Conservation (phyloP, 2,797 vertebrate species). For the Coreius guichenoti region DNA sequence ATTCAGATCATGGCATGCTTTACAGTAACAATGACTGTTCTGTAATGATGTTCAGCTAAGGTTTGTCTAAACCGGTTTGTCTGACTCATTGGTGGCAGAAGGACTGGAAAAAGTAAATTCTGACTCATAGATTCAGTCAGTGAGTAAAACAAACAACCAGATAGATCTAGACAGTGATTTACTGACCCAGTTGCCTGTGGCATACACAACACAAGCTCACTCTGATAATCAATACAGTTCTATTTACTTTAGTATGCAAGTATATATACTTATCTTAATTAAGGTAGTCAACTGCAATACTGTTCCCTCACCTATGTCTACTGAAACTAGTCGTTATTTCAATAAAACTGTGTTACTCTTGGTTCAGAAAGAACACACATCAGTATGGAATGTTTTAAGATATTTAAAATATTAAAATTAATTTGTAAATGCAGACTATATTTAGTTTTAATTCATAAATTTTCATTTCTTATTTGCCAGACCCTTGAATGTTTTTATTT, state of each 20-base stretch:
- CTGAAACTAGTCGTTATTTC: background rate
- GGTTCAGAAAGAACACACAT: background rate
- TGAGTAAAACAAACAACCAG: background rate
- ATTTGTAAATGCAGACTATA: background rate
- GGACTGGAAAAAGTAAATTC: slow-evolving; percentile 4
- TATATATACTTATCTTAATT: slow-evolving; percentile 12
- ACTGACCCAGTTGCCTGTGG: background rate
- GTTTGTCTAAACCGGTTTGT: slow-evolving; percentile 17
- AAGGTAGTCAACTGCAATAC: background rate
- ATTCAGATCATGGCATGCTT: background rate
- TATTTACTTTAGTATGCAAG: slow-evolving; percentile 19
- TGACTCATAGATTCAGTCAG: slow-evolving; percentile 17
- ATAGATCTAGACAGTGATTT: background rate
- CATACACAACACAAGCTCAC: background rate
- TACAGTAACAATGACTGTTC: background rate
- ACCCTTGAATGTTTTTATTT: background rate
- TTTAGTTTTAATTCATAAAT: background rate
- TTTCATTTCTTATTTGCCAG: background rate
- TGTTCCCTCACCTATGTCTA: background rate
- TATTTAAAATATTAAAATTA: background rate
- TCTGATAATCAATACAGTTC: slow-evolving; percentile 33
- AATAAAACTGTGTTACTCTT: background rate
- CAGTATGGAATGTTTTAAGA: background rate
- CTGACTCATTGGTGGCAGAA: background rate
- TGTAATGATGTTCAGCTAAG: background rate